Evolutionary conservation across 2,888 invertebrate species (phyloP).

Genomic region (Dermolepida albohirtum): DNA sequence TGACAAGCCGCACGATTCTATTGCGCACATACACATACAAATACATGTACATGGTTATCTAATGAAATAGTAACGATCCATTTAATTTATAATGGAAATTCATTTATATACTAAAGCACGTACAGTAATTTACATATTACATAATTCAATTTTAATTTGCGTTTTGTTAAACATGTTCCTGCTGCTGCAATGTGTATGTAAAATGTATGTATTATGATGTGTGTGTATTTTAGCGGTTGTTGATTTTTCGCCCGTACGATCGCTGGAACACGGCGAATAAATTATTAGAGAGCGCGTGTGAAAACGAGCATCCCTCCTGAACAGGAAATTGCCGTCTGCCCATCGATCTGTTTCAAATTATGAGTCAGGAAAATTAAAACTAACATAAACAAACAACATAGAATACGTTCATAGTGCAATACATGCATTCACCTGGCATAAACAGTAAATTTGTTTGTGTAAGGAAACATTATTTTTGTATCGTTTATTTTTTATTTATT

Average conservation of each 20-base stretch:
- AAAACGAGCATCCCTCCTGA: conserved; percentile 19
- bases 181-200: background rate
- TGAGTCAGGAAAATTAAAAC: conserved; percentile 27
- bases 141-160: too few relatives aligned
- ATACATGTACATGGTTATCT: conserved; percentile 18
- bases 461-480: too few relatives aligned
- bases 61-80: conserved; percentile 35
- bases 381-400: too few relatives aligned
- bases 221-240: background rate
- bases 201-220: background rate
- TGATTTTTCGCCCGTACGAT: conserved; percentile 14
- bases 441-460: too few relatives aligned
- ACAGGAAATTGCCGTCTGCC: conserved; percentile 34
- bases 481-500: too few relatives aligned
- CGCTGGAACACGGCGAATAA: conserved; percentile 26
- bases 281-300: conserved; percentile 20
- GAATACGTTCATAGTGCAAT: too few relatives aligned
- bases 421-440: too few relatives aligned
- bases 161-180: too few relatives aligned
- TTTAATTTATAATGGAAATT: conserved; percentile 4
- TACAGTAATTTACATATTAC: too few relatives aligned
- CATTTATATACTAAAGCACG: background rate
- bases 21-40: conserved; percentile 8
- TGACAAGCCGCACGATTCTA: conserved; percentile 25
- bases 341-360: conserved; percentile 34